These are phyloP conservation scores for Microtus agrestis DNA, from an alignment of 2,797 vertebrate species.

Conservation along the genomic window DNA sequence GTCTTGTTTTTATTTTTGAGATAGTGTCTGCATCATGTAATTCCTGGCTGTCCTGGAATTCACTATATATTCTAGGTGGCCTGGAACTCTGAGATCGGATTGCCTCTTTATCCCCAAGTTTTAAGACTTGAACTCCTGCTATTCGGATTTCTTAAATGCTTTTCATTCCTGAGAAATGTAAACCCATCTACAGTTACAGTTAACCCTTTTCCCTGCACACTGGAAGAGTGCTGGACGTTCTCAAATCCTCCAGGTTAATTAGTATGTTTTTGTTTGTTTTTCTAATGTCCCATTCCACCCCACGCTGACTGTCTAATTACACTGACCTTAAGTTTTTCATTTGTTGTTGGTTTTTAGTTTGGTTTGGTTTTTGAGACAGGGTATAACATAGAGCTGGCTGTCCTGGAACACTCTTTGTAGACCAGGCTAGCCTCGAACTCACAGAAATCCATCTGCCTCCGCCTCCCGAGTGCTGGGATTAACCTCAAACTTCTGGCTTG, in stretches of 20 bases:
- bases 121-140: not conserved
- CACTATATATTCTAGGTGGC: not conserved
- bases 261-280: not conserved
- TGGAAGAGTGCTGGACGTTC: not conserved
- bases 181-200: not conserved
- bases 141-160: not conserved
- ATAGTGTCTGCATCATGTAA: not conserved
- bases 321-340: not conserved
- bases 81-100: not conserved
- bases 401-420: not conserved
- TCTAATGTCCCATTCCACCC: not conserved
- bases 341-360: too few relatives aligned
- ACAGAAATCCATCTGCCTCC: not conserved
- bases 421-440: not conserved
- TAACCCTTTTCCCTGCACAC: not conserved
- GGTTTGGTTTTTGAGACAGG: not conserved
- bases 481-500: not conserved
- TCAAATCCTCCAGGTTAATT: not conserved
- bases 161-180: conserved; percentile 22
- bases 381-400: not conserved
- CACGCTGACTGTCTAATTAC: not conserved
- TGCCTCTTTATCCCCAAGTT: not conserved
- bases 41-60: not conserved
- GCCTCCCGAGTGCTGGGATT: not conserved
- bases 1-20: not conserved